phyloP scores from a whole-genome alignment of 2,797 vertebrate species.

The Mus caroli region DNA sequence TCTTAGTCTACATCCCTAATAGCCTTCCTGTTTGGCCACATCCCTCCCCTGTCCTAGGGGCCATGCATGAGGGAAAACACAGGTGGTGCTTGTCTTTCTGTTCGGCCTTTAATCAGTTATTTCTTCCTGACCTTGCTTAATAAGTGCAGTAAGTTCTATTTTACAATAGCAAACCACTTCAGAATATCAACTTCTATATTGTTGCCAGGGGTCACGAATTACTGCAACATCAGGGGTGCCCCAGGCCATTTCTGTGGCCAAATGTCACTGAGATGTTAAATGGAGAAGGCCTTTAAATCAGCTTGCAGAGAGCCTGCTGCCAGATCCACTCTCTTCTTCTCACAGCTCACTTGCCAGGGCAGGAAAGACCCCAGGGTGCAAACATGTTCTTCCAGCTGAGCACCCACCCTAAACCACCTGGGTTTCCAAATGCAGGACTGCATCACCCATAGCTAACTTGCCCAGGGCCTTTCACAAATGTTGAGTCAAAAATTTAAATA shows the following conservation, averaged over 20 bases:
- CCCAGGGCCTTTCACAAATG: neutral
- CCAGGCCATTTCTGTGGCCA: neutral
- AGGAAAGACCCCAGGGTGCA: neutral
- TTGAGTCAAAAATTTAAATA: slow-evolving; percentile 39
- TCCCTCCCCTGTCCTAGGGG: neutral
- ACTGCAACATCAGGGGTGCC: neutral
- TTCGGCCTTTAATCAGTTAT: neutral
- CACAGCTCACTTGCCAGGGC: neutral
- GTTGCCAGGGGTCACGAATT: too few relatives aligned
- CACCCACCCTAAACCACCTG: neutral
- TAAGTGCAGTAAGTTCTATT: neutral
- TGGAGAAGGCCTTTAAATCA: neutral
- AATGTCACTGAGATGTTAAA: neutral
- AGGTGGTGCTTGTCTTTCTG: neutral
- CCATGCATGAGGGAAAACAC: neutral
- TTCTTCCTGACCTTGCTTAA: neutral
- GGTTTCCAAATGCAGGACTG: neutral
- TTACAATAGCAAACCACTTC: neutral
- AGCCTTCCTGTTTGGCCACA: neutral
- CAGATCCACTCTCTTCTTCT: neutral
- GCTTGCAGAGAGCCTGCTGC: neutral
- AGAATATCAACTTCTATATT: neutral
- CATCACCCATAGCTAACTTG: neutral
- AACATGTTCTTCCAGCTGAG: neutral
- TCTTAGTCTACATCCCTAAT: neutral